phyloP scores from a whole-genome alignment of 1,140 invertebrate genomes.

The Drosophila quadrilineata region DNA sequence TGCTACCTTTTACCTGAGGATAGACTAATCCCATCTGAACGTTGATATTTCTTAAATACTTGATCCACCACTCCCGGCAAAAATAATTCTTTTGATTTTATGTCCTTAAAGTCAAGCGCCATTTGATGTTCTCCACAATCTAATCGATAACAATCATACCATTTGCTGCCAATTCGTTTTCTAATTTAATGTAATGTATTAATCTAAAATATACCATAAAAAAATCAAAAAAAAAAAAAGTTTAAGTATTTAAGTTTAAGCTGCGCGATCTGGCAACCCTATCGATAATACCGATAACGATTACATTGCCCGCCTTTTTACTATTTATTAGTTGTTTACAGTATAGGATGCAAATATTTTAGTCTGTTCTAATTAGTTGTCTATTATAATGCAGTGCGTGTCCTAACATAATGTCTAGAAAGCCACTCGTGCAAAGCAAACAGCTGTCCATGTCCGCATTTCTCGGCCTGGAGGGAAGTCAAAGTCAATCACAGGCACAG shows the following conservation, averaged over 20 bases:
- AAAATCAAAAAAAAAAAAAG: too few relatives aligned
- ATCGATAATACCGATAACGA: neutral
- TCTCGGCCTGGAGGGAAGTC: constrained; percentile 21
- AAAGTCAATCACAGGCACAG: constrained; percentile 20
- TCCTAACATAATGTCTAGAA: constrained; percentile 16
- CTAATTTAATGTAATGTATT: too few relatives aligned
- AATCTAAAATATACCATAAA: too few relatives aligned
- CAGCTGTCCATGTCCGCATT: constrained; percentile 29
- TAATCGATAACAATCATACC: too few relatives aligned
- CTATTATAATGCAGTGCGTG: neutral
- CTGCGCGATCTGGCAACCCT: neutral
- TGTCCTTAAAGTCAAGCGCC: neutral
- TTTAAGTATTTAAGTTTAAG: too few relatives aligned
- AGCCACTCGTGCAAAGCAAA: constrained; percentile 10
- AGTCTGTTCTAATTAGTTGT: neutral
- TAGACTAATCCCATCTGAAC: neutral
- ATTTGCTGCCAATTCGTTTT: too few relatives aligned
- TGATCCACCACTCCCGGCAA: constrained; percentile 26
- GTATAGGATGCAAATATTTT: neutral
- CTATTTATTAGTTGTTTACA: constrained; percentile 13
- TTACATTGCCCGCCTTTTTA: constrained; percentile 28
- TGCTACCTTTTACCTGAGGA: neutral
- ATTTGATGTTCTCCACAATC: constrained; percentile 5
- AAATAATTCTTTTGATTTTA: constrained; percentile 12
- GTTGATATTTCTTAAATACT: constrained; percentile 17